phyloP scores from a whole-genome alignment of 2,113 vertebrate species.

The Passer domesticus region DNA sequence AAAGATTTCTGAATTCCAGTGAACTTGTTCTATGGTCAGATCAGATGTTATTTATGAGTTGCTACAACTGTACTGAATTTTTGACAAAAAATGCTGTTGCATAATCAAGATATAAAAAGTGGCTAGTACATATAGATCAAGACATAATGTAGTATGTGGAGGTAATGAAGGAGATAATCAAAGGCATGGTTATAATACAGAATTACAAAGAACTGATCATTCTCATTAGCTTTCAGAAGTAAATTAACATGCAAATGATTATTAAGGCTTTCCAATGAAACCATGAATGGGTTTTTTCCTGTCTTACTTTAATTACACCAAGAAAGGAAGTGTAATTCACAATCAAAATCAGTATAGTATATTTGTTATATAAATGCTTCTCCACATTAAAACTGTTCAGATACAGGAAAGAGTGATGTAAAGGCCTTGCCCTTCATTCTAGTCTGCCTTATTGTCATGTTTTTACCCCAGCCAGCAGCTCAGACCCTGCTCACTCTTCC shows the following conservation, averaged over 20 bases:
- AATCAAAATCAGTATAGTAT: background rate
- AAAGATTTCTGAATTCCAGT: background rate
- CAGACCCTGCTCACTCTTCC: fast-evolving
- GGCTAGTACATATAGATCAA: background rate
- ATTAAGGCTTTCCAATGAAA: background rate
- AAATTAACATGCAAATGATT: background rate
- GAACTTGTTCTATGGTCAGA: background rate
- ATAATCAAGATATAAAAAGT: background rate
- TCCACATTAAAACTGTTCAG: background rate
- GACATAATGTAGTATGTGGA: background rate
- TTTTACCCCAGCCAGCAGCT: background rate
- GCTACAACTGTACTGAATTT: background rate
- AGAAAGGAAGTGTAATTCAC: background rate
- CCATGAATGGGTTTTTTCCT: background rate
- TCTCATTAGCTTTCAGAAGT: background rate
- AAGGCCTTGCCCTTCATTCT: background rate
- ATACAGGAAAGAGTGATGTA: background rate
- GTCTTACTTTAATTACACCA: background rate
- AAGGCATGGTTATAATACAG: background rate
- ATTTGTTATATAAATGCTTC: background rate
- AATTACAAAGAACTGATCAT: background rate
- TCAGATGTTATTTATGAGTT: background rate
- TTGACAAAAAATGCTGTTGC: background rate
- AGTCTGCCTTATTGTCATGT: fast-evolving
- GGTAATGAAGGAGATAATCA: background rate